Conservation (phyloP, 2,113 vertebrate species). For the Pelusios castaneus region DNA sequence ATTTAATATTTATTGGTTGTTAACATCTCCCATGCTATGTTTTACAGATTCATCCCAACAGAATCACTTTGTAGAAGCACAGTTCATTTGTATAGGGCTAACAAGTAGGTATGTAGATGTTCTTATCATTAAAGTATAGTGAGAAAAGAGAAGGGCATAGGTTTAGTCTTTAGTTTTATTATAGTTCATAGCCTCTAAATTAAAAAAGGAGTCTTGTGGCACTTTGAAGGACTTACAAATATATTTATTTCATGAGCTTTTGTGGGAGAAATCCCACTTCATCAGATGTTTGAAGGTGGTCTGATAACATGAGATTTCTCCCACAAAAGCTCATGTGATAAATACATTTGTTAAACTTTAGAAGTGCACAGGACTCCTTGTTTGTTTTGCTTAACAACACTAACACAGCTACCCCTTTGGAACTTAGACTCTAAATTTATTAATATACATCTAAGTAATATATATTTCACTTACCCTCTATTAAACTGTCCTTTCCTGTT, state of each 20-base stretch:
- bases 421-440: background rate
- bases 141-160: background rate
- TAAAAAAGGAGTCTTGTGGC: no score
- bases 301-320: no score
- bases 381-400: no score
- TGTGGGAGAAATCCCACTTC: no score
- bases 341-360: no score
- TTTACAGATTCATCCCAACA: background rate
- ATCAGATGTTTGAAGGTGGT: no score
- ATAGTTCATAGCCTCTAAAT: background rate
- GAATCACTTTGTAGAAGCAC: background rate
- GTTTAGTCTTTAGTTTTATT: background rate
- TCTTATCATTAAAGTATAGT: background rate
- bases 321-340: no score
- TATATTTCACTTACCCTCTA: background rate
- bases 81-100: background rate
- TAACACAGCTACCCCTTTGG: no score
- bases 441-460: background rate
- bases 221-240: no score
- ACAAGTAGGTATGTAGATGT: background rate
- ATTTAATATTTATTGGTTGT: fast-evolving
- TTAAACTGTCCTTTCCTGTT: background rate
- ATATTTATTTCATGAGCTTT: no score
- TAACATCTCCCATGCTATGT: background rate
- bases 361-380: no score